Conservation (phyloP, 2,888 invertebrate genomes). For the Elmis aenea region DNA sequence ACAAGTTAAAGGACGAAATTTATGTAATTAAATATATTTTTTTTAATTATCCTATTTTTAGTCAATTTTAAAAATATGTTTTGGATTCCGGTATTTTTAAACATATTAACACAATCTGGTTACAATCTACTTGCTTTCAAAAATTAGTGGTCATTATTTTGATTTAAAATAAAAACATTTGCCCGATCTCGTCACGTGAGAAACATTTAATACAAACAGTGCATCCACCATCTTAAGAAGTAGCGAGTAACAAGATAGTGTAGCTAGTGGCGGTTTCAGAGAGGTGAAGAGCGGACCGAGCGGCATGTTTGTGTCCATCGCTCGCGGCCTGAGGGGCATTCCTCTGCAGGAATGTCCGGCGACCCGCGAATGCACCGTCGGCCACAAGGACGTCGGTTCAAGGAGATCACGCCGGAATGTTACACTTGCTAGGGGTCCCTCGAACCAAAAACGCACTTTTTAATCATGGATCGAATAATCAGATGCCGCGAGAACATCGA, state of each 20-base stretch:
- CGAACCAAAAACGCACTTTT: slow-evolving; percentile 13
- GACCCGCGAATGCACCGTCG: slow-evolving; percentile 37
- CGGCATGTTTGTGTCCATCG: slow-evolving; percentile 42
- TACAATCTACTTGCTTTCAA: no score
- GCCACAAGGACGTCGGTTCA: slow-evolving; percentile 38
- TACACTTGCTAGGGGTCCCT: slow-evolving; percentile 24
- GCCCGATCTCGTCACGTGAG: no score
- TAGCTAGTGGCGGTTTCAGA: slow-evolving; percentile 5
- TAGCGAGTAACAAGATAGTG: not conserved
- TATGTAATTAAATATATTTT: no score
- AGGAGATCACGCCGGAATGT: slow-evolving; percentile 31
- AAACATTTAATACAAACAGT: no score
- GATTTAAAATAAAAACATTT: no score
- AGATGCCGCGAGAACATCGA: slow-evolving; percentile 8
- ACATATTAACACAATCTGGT: no score
- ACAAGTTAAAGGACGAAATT: no score
- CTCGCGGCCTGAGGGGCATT: slow-evolving; percentile 36
- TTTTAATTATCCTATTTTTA: no score
- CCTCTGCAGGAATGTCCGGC: slow-evolving; percentile 40
- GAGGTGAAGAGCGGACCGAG: slow-evolving; percentile 24
- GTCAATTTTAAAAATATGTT: no score
- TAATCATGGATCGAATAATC: slow-evolving; percentile 15
- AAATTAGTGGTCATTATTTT: no score
- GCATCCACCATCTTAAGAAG: no score
- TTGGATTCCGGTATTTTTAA: no score